Evolutionary conservation across 1,140 invertebrate species (phyloP).

Genomic region (Linepithema humile): DNA sequence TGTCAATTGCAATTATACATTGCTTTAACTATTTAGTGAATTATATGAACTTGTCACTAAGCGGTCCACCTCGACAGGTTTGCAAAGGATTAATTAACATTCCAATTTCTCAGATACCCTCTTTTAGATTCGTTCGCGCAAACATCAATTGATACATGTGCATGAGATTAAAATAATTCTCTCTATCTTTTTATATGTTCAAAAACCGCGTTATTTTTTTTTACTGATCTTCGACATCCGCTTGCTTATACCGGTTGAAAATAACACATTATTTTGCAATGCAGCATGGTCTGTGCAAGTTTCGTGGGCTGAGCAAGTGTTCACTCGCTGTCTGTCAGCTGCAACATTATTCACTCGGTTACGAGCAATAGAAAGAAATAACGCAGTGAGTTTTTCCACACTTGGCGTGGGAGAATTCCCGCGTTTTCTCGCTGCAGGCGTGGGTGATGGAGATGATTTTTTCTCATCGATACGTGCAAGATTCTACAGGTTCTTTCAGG

Average conservation of each 20-base stretch:
- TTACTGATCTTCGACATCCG: too few relatives aligned
- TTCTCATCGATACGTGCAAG: background rate
- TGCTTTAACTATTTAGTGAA: too few relatives aligned
- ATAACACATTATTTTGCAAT: background rate
- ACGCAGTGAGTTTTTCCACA: background rate
- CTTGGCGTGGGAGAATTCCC: background rate
- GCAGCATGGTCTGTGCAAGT: background rate
- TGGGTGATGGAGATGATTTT: conserved; percentile 1
- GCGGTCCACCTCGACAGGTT: background rate
- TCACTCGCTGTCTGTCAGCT: background rate
- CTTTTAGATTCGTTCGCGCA: background rate
- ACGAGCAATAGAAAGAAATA: background rate
- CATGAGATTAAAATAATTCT: too few relatives aligned
- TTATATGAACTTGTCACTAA: background rate
- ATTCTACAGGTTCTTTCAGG: conserved; percentile 20
- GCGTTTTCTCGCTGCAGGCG: background rate
- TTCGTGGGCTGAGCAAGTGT: background rate
- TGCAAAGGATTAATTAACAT: background rate
- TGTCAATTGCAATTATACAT: too few relatives aligned
- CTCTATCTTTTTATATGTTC: too few relatives aligned
- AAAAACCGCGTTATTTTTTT: too few relatives aligned
- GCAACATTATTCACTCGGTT: background rate
- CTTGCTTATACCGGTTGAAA: too few relatives aligned
- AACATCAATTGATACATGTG: background rate
- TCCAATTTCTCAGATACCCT: background rate